Evolutionary conservation across 2,113 vertebrate genomes (phyloP).

Genomic region (Dissostichus mawsoni): DNA sequence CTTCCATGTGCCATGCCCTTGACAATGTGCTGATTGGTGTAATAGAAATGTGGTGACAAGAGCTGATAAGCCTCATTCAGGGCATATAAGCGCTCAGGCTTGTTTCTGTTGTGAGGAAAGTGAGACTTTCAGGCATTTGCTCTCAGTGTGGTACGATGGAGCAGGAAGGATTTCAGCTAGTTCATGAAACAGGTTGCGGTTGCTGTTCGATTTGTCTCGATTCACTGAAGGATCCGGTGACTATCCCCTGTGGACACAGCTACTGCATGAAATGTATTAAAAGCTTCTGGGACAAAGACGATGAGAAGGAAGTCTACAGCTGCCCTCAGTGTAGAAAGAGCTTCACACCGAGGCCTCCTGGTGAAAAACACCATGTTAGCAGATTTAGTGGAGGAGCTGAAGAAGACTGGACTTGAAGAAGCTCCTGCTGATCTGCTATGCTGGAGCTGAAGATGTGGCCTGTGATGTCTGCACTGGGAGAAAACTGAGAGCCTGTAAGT

Average conservation of each 20-base stretch:
- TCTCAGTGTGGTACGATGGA: not conserved
- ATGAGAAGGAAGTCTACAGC: not conserved
- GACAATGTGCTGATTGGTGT: not conserved
- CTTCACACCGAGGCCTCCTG: too few relatives aligned
- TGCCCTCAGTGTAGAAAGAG: too few relatives aligned
- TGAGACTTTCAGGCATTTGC: not conserved
- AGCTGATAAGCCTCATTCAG: not conserved
- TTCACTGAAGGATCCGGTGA: too few relatives aligned
- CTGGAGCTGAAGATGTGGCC: too few relatives aligned
- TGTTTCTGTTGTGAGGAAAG: not conserved
- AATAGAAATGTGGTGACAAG: not conserved
- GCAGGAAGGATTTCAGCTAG: too few relatives aligned
- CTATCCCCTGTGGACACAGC: too few relatives aligned
- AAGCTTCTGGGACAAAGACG: not conserved
- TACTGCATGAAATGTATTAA: too few relatives aligned
- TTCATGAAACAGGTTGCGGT: not conserved
- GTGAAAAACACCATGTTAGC: too few relatives aligned
- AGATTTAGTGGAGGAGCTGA: not conserved
- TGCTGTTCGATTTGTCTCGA: not conserved
- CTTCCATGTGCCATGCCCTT: not conserved
- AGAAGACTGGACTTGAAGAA: constrained; percentile 14
- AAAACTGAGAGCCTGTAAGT: too few relatives aligned
- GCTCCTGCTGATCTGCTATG: not conserved
- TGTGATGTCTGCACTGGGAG: too few relatives aligned
- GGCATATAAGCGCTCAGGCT: not conserved